Evolutionary conservation across 2,113 vertebrate genomes (phyloP), one percentile per base, ranked within the genome.

Genomic region (Lipophrys pholis): DNA sequence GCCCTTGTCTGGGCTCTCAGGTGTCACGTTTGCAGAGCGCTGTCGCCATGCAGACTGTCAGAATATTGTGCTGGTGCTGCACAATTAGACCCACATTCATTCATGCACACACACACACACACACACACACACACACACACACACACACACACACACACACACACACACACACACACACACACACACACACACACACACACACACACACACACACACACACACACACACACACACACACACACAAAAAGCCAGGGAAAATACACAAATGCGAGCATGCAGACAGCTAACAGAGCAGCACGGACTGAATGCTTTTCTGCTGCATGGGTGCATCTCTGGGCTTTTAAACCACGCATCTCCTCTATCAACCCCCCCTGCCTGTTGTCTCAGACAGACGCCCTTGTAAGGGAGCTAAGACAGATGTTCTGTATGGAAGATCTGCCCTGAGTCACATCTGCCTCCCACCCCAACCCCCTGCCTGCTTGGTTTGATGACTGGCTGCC

Each of bases 21-120:
- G 89, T 94, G 90, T 94, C 81, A 84, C 94, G 92, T 91, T 86
- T 85, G 91, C 91, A 89, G 88, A 86, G 91, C 83, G 89, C 76
- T 93, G 94, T 88, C 93, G 89, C 92, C 84, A 82, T 84, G 91
- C 84, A 75, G 93, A 91, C 93, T 87, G 92, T 89, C 90, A 84
- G 70, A 81, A 82, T 65, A 80, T 87, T 90, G 72, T 90, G 87
- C 93, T 93, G 88, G 62, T 46, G 83, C 84, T 92, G 92, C 90
- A 91, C 91, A 89, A 92, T 94, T 84, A 65, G 54, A 76, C 55
- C 55, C 67, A 72, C 74, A 54, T 49, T 40, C 48, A 66, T 40
- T 50, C 50, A 51, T 36, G 64, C 65, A 69, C 7, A 8, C 0
- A 51, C 16, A 52, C 38, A 64, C n/a, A 35, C 6, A 1, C 1